phyloP scores from a whole-genome alignment of 2,888 invertebrate genomes.

The Rotaria macrura region DNA sequence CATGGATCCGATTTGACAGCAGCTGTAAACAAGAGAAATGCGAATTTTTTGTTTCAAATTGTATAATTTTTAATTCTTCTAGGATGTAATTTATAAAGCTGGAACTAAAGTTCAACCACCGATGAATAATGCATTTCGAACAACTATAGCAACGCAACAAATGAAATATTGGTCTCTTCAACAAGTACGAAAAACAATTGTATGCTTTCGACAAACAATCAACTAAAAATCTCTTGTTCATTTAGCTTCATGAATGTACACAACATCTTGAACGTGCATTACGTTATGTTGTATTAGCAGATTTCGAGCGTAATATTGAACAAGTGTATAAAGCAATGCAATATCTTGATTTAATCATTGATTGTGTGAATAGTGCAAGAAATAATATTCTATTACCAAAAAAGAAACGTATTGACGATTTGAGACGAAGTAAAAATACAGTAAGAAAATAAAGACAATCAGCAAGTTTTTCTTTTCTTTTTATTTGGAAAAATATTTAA shows the following conservation, averaged over 20 bases:
- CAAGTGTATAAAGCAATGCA: background rate
- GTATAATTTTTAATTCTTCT: background rate
- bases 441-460: background rate
- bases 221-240: background rate
- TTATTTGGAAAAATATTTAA: too few relatives aligned
- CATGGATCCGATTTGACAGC: background rate
- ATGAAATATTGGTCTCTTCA: conserved; percentile 3
- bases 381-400: background rate
- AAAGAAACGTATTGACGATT: background rate
- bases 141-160: background rate
- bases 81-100: background rate
- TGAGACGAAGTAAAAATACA: background rate
- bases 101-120: conserved; percentile 1
- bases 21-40: background rate
- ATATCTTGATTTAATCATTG: background rate
- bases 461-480: background rate
- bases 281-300: background rate
- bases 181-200: background rate
- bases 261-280: background rate
- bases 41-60: too few relatives aligned
- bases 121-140: background rate
- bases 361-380: background rate
- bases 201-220: background rate
- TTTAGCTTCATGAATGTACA: background rate
- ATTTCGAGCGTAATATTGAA: background rate